Base-by-base conservation (phyloP, 2,113 vertebrate species). In the Pyxicephalus adspersus region DNA sequence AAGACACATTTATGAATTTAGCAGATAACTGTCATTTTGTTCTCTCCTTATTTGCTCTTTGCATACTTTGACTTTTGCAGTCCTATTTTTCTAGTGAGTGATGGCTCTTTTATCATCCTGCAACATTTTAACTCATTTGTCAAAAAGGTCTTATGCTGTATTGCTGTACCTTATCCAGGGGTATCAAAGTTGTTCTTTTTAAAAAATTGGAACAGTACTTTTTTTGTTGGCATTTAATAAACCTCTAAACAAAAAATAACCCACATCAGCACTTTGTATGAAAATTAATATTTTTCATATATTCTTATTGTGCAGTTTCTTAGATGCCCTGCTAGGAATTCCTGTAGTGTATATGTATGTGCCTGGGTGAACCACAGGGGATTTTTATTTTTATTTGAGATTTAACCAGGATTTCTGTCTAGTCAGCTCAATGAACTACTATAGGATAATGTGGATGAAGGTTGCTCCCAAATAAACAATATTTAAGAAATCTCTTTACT, bases 1-100 rank as follows among this genome's bases (percentile, higher is more conserved):
- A 96, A 96, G 94, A 90, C 91, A 95, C 94, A 93, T 95, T 96
- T 95, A 96, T 93, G 92, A 95, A 94, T 94, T 94, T 95, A 95
- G 93, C 91, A 95, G 92, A 95, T 95, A 93, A 93, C 93, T 95
- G 94, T 94, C 93, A 95, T 93, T 94, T 95, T 86, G 91, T 92
- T 89, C 86, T 89, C 85, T 90, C 91, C 87, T 84, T 94, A 92
- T 91, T 94, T 94, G 89, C 94, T 95, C 91, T 91, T 90, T 90
- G 95, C 93, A 94, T 95, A 91, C 90, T 92, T 94, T 88, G 90
- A 81, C 83, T 86, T 89, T 89, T 90, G 85, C 90, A 95, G 92
- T 87, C 92, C 92, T 79, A 70, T 93, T 91, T 90, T 89, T 83
- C 66, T 52, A 26, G 15, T 63, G 66, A 80, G 58, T 71, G 66